These are phyloP conservation scores for Coelopa frigida DNA, from an alignment of 1,140 invertebrate species.

Conservation along the genomic window DNA sequence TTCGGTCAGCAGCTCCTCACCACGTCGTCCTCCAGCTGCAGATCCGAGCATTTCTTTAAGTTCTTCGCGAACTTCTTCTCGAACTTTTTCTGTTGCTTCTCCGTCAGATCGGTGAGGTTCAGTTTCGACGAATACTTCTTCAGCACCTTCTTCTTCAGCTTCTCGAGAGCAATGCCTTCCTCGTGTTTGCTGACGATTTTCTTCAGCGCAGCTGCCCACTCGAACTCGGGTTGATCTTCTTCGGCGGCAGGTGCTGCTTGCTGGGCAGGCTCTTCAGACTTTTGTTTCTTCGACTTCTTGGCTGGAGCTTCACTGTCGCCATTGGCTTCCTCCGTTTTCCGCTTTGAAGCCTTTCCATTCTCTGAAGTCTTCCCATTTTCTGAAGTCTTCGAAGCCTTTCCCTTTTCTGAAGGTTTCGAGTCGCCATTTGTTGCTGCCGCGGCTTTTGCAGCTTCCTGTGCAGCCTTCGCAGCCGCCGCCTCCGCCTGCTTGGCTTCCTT, in stretches of 20 bases:
- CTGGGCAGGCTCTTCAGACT: background rate
- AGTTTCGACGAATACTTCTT: constrained; percentile 50
- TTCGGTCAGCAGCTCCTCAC: constrained; percentile 21
- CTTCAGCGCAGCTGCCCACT: constrained; percentile 14
- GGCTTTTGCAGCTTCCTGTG: constrained; percentile 17
- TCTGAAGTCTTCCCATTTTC: constrained; percentile 11
- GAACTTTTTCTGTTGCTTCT: constrained; percentile 37
- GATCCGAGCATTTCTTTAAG: constrained; percentile 23
- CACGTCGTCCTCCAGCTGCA: constrained; percentile 27
- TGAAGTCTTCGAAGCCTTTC: background rate
- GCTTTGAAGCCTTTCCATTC: constrained; percentile 14
- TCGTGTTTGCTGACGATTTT: constrained; percentile 16
- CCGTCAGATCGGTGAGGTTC: constrained; percentile 20
- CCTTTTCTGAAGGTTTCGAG: constrained; percentile 35
- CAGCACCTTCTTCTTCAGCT: constrained; percentile 48
- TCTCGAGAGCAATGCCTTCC: constrained; percentile 40
- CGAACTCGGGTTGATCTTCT: constrained; percentile 24
- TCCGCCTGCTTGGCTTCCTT: constrained; percentile 38
- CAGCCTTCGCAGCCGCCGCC: constrained; percentile 17
- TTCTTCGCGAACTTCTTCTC: constrained; percentile 35
- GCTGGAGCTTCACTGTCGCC: constrained; percentile 15
- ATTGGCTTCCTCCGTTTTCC: constrained; percentile 22
- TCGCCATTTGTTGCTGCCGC: constrained; percentile 33
- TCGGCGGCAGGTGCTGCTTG: constrained; percentile 4
- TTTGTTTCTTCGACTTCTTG: constrained; percentile 15